Evolutionary conservation across 2,113 vertebrate species (phyloP), one percentile per base, ranked within the genome.

Genomic region (Pollimyrus isidori): DNA sequence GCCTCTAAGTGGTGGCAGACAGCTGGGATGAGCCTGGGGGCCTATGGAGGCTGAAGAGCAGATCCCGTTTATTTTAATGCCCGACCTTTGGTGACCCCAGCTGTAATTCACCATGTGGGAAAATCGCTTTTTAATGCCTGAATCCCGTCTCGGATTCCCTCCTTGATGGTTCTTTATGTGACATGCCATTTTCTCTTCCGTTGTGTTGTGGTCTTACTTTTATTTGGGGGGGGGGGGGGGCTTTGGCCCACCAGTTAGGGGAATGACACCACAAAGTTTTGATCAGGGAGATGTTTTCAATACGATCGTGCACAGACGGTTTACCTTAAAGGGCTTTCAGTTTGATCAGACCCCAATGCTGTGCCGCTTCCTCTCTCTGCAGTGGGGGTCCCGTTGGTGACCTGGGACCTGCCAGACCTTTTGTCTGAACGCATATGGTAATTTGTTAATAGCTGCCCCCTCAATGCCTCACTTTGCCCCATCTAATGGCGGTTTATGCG

Each of bases 31-130:
- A 65, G 87, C n/a, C 35, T 1, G 9, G 56, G 30, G 87, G 15
- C 42, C 52, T 0, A 1, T 26, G 17, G n/a, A 13, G 62, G 3
- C n/a, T 62, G 46, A 73, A 76, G 88, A 87, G 90, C 62, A 87
- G 92, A 94, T 93, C 90, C 0, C 89, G 89, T 93, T 89, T 15
- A 89, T 90, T 90, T 90, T 92, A 92, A 93, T 93, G 90, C 15
- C 88, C 90, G 92, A 91, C 92, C 86, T 73, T 73, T 30, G 7
- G 26, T 53, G 85, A 53, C n/a, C 85, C 50, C 49, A 15, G 23
- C 23, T 15, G 26, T 35, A 87, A 35, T 42, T 53, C 48, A 35
- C 35, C 2, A 3, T 19, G 2, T 35, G 50, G 85, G 26, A 48
- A 87, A 39, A 80, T 19, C 13, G 26, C 62, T 69, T 69, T 69